Percentiles rank a stretch among this genome's conserved stretches.
phyloP scores from a whole-genome alignment of 2,113 vertebrate genomes.

The Oreochromis niloticus region DNA sequence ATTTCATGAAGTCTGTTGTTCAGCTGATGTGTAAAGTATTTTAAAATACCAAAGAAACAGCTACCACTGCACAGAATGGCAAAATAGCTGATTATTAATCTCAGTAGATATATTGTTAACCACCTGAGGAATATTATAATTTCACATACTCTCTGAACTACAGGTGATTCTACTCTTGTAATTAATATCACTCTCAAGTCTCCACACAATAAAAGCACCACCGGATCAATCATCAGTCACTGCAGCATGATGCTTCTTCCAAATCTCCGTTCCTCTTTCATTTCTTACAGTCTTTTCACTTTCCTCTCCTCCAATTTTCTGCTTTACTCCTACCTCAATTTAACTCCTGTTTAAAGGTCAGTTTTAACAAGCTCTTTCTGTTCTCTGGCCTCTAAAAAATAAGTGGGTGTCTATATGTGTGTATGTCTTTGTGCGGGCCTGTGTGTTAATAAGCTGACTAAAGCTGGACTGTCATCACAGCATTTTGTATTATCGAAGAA shows the following conservation, averaged over 20 bases:
- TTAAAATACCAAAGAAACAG: neutral
- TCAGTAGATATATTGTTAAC: neutral
- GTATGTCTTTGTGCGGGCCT: neutral
- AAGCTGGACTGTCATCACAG: conserved; percentile 20
- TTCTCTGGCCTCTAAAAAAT: neutral
- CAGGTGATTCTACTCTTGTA: neutral
- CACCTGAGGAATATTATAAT: neutral
- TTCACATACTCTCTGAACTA: neutral
- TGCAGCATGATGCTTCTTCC: neutral
- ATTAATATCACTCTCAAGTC: neutral
- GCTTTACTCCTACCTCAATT: neutral
- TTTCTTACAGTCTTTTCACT: neutral
- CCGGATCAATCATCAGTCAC: neutral
- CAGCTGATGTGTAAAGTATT: neutral
- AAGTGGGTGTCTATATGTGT: neutral
- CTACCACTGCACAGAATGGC: neutral
- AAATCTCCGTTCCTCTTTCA: neutral
- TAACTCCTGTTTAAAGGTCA: conserved; percentile 47
- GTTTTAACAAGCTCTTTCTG: conserved; percentile 57
- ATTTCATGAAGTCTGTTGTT: neutral
- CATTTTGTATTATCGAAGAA: conserved; percentile 39
- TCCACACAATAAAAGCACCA: neutral
- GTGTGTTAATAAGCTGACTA: conserved; percentile 25
- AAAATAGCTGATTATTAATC: neutral
- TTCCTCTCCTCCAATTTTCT: neutral